Evolutionary conservation across 2,113 vertebrate genomes (phyloP).

Genomic region (Gallinago jamesoni): DNA sequence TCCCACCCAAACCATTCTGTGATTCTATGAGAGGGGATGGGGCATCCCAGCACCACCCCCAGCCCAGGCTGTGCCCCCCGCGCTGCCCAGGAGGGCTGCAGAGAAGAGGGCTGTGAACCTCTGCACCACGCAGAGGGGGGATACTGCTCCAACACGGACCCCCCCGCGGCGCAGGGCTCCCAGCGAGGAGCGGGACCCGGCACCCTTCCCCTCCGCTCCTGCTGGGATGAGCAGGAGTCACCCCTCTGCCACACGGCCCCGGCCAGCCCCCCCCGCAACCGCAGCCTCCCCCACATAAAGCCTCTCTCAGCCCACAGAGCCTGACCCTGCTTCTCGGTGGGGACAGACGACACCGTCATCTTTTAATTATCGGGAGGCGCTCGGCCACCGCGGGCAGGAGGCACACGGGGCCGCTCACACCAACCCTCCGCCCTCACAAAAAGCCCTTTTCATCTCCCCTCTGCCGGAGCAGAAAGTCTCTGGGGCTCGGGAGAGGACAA

Average conservation of each 20-base stretch:
- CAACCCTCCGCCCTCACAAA: neutral
- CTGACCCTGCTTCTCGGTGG: conserved; percentile 15
- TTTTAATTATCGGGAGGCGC: conserved; percentile 52
- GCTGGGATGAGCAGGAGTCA: fast-evolving
- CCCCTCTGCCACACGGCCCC: neutral
- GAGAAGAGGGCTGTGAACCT: too few species aligned
- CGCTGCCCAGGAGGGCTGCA: neutral
- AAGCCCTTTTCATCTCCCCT: conserved; percentile 24
- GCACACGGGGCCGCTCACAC: neutral
- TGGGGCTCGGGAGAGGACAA: neutral
- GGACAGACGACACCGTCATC: conserved; percentile 37
- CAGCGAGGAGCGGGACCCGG: neutral
- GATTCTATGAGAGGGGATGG: neutral
- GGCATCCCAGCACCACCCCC: fast-evolving
- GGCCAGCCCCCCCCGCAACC: conserved; percentile 8
- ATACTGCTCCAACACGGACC: fast-evolving
- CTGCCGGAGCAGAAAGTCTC: neutral
- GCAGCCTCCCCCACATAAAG: conserved; percentile 49
- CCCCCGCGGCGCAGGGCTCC: fast-evolving
- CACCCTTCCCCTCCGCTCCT: neutral
- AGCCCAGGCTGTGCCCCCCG: neutral
- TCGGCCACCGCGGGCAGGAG: neutral
- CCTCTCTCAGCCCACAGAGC: conserved; percentile 22
- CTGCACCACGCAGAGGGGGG: neutral
- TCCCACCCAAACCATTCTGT: too few species aligned